Conservation (phyloP, 2,113 vertebrate species). For the Lasiurus borealis region DNA sequence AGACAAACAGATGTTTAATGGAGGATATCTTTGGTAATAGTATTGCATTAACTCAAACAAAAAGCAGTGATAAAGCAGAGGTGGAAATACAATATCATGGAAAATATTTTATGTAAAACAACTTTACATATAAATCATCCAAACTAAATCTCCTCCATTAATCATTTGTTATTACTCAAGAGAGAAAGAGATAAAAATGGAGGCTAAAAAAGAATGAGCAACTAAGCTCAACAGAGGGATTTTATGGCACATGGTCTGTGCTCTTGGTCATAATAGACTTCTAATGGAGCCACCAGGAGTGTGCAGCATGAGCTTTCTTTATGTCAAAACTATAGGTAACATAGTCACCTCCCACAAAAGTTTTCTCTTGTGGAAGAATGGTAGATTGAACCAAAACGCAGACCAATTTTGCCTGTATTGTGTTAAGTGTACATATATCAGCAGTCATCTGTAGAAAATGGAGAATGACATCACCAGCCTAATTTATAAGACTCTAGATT, state of each 20-base stretch:
- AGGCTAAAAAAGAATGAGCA: not conserved
- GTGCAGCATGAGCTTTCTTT: not conserved
- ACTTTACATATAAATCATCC: slow-evolving; percentile 39
- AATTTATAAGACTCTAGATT: not conserved
- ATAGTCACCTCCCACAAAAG: slow-evolving; percentile 31
- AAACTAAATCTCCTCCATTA: slow-evolving; percentile 52
- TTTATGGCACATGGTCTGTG: not conserved
- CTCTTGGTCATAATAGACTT: slow-evolving; percentile 16
- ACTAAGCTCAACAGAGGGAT: not conserved
- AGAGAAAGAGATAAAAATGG: not conserved
- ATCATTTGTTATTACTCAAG: slow-evolving; percentile 50
- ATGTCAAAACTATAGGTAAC: slow-evolving; percentile 49
- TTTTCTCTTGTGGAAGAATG: not conserved
- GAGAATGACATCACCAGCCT: slow-evolving; percentile 18
- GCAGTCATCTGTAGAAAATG: not conserved
- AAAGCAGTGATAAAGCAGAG: slow-evolving; percentile 61
- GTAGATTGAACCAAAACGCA: slow-evolving; percentile 22
- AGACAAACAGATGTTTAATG: slow-evolving; percentile 50
- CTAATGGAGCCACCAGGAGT: not conserved
- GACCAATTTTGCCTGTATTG: slow-evolving; percentile 14
- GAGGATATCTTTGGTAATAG: slow-evolving; percentile 59
- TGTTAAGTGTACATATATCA: slow-evolving; percentile 44
- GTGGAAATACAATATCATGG: slow-evolving; percentile 45
- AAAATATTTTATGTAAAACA: slow-evolving; percentile 52
- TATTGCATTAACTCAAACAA: slow-evolving; percentile 65